phyloP scores from a whole-genome alignment of 2,797 vertebrate genomes.

The Chaetodon trifasciatus region DNA sequence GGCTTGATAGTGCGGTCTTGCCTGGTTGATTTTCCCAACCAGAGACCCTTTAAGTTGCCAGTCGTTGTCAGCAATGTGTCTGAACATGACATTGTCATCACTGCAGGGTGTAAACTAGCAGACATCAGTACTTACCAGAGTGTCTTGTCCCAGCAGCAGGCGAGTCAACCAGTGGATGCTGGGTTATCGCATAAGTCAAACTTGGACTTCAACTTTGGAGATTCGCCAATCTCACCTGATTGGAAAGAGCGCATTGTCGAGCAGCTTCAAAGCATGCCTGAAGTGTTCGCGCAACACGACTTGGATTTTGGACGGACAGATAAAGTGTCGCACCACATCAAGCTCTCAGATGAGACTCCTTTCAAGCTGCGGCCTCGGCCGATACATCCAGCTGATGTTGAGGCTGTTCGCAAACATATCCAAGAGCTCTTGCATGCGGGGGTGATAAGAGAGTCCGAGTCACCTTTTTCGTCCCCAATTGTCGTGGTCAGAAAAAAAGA shows the following conservation, averaged over 20 bases:
- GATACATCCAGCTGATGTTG: not conserved
- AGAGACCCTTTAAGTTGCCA: not conserved
- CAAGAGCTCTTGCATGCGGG: too few relatives aligned
- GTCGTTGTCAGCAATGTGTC: not conserved
- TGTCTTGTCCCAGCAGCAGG: too few relatives aligned
- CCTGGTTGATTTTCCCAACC: not conserved
- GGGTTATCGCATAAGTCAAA: too few relatives aligned
- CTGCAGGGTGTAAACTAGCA: not conserved
- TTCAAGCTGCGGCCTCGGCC: not conserved
- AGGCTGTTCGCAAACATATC: not conserved
- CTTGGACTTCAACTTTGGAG: too few relatives aligned
- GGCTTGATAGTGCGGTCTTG: too few relatives aligned
- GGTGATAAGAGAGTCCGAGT: not conserved
- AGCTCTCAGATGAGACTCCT: not conserved
- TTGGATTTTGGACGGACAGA: not conserved
- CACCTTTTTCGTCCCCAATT: not conserved
- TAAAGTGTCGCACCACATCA: not conserved
- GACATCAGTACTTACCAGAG: not conserved
- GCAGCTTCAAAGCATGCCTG: not conserved
- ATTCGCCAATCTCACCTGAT: too few relatives aligned
- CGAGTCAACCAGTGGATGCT: too few relatives aligned
- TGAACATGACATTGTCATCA: not conserved
- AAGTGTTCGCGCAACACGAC: not conserved
- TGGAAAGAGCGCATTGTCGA: not conserved
- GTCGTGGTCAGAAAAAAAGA: not conserved